Conservation (phyloP, 2,113 vertebrate genomes). For the Mustela nigripes region DNA sequence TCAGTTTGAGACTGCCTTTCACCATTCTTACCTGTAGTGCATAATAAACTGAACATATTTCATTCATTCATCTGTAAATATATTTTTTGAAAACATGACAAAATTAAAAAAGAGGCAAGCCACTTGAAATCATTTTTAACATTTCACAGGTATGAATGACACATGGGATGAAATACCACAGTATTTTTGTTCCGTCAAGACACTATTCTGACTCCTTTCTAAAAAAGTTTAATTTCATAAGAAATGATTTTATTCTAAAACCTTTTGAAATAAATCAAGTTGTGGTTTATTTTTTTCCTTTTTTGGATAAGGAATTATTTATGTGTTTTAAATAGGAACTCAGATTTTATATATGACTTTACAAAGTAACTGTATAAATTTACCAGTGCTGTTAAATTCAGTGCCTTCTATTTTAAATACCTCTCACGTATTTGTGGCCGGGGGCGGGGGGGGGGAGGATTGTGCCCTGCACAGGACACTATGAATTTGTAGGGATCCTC, state of each 20-base stretch:
- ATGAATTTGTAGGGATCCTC: conserved; percentile 12
- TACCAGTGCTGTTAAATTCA: background rate
- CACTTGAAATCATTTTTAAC: background rate
- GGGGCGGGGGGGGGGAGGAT: accelerated
- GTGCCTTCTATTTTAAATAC: background rate
- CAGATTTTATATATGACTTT: conserved; percentile 10
- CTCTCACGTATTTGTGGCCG: background rate
- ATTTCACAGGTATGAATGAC: conserved; percentile 36
- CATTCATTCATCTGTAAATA: conserved; percentile 17
- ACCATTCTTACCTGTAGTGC: background rate
- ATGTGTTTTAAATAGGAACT: background rate
- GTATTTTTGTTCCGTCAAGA: conserved; percentile 43
- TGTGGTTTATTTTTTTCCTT: background rate
- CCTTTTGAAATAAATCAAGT: background rate
- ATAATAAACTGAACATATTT: conserved; percentile 33
- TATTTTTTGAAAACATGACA: background rate
- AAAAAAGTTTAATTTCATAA: background rate
- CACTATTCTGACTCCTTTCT: background rate
- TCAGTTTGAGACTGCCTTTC: background rate
- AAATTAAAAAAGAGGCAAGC: background rate
- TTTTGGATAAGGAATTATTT: conserved; percentile 2
- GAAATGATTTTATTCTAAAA: conserved; percentile 46
- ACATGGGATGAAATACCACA: background rate
- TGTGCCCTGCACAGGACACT: background rate
- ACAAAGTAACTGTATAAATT: background rate